Percentiles rank a stretch among this genome's conserved stretches.
Evolutionary conservation across 2,113 vertebrate genomes (phyloP).

Genomic region (Lycaon pictus): DNA sequence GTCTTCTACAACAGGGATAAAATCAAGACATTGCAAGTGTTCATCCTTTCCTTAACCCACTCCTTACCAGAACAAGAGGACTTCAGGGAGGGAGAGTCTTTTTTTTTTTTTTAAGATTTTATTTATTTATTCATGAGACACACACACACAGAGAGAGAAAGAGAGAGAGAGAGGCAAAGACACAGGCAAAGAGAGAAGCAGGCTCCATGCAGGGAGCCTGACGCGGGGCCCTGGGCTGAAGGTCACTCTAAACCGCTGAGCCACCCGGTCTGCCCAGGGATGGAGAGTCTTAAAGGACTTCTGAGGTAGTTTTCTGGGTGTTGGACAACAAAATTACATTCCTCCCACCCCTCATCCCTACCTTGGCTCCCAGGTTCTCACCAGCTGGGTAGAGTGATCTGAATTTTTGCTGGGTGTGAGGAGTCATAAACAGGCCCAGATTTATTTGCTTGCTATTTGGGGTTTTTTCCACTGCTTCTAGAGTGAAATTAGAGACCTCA

Average conservation of each 20-base stretch:
- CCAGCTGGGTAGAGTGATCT: neutral
- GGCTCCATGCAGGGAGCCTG: too few relatives aligned
- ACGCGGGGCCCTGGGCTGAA: too few relatives aligned
- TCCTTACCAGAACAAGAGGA: neutral
- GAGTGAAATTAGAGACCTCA: neutral
- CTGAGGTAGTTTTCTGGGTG: neutral
- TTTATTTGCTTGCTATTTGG: neutral
- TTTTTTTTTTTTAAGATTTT: too few relatives aligned
- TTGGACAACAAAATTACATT: neutral
- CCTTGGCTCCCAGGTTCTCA: neutral
- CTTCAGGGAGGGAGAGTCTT: neutral
- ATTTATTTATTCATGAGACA: too few relatives aligned
- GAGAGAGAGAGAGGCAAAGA: too few relatives aligned
- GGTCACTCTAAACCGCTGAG: too few relatives aligned
- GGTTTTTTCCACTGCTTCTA: neutral
- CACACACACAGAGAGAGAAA: too few relatives aligned
- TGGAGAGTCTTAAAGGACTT: neutral
- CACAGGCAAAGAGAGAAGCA: too few relatives aligned
- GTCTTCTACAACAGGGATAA: neutral
- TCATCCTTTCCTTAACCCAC: neutral
- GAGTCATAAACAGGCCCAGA: neutral
- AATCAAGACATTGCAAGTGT: neutral
- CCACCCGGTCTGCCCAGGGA: too few relatives aligned
- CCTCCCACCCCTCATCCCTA: rapidly evolving
- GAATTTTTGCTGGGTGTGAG: neutral